Evolutionary conservation across 2,113 vertebrate genomes (phyloP), one percentile per base, ranked within the genome.

Genomic region (Addax nasomaculatus): DNA sequence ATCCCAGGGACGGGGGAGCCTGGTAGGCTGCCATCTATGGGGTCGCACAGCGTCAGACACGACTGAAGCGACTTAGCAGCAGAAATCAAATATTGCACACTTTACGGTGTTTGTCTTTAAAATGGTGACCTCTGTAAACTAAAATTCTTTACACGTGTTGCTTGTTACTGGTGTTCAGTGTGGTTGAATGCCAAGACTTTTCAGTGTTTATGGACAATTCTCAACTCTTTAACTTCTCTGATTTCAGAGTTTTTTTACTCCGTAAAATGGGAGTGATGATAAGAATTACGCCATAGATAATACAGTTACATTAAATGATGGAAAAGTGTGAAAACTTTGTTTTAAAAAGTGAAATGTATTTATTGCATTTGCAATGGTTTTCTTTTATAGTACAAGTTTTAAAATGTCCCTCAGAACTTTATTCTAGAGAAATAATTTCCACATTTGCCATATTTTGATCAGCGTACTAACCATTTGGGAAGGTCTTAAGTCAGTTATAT

Each of bases 171-270:
- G 16, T 76, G 30, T 79, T 79, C 21, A 57, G 7, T 53, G 49
- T 30, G 13, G 21, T 67, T 29, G 6, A 80, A 88, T 85, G 60
- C 58, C 9, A 81, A 73, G 19, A 53, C 5, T 90, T 58, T 93
- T 80, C 36, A 81, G 7, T 94, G 12, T 88, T 95, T 94, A 16
- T 85, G 19, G 19, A 64, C 5, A 36, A 64, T 89, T 51, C n/a
- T 80, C 30, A 89, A 43, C 55, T 92, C 57, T 88, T 78, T 80
- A 87, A 87, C 16, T 27, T 76, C 25, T 45, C 58, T 51, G 14
- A 87, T 9, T 51, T 93, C 83, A 19, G 78, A 33, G 13, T 87
- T 93, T 93, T 93, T 94, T 33, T 78, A 93, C 55, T 86, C 21
- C 6, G 5, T 60, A 43, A 76, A 95, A 79, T 85, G 33, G 21